Base-by-base conservation (phyloP, 1,140 invertebrate species). In the Augochlora pura region DNA sequence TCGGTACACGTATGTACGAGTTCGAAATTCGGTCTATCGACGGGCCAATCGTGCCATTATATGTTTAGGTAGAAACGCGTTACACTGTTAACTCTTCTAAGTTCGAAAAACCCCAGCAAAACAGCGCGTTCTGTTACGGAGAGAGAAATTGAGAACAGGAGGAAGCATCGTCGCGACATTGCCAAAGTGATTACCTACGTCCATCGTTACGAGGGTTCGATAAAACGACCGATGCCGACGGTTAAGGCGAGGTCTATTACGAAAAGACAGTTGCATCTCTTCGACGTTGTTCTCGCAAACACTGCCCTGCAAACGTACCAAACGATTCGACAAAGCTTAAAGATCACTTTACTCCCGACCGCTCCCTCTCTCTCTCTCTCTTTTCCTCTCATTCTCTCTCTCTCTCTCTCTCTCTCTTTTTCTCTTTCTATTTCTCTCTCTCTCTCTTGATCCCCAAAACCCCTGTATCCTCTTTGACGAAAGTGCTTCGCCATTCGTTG, bases 21-120 rank as follows among this genome's bases (percentile, higher is more conserved):
- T 27, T 52, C 12, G 72, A 77, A 71, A 32, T 66, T 71, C 62
- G 75, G 80, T 75, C 75, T 71, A 62, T 39, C 42, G 9, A 46
- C 73, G 39, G 75, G 42, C 49, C 62, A 49, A 81, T 71, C 75
- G 80, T 81, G 80, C 80, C 80, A 81, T 81, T 65, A 54, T 81
- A 60, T 54, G 62, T 81, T 81, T 78, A 81, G 67, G 39, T 81
- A 78, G 60, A 59, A 38, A 9, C 59, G 67, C 71, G n/a, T 71
- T 57, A 27, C 60, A 49, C 14, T 27, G 38, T 52, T 59, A 54
- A 64, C 32, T 39, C 32, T 39, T 57, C 49, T 27, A 23, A 64
- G 54, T 65, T 39, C 16, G 42, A 32, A 16, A 32, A 16, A 12
- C 18, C 18, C 59, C 73, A 57, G 23, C 21, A 57, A 64, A 32